These are phyloP conservation scores for Sitobion miscanthi DNA, from an alignment of 1,140 invertebrate genomes.

Conservation along the genomic window DNA sequence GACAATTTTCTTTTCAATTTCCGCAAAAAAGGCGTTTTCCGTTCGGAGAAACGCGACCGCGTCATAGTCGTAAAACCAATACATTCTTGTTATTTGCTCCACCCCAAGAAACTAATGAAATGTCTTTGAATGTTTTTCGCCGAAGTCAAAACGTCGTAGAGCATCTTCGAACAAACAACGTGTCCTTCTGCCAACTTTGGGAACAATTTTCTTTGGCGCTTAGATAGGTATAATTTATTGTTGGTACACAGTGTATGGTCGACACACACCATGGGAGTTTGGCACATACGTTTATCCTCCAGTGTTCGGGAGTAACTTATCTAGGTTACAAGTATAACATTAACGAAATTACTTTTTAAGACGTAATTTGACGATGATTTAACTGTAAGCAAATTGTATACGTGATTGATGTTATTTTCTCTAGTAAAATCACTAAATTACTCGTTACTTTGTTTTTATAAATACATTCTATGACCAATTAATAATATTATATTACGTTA, in stretches of 20 bases:
- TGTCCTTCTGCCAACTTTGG: background rate
- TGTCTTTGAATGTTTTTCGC: background rate
- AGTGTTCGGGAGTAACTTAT: too few relatives aligned
- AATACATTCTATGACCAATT: background rate
- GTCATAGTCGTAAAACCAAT: background rate
- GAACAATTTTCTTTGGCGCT: background rate
- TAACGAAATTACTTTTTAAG: too few relatives aligned
- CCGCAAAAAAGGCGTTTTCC: too few relatives aligned
- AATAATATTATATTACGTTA: background rate
- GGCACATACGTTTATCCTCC: too few relatives aligned
- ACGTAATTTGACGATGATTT: too few relatives aligned
- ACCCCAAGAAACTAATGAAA: background rate
- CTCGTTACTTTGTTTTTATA: background rate
- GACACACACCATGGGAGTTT: too few relatives aligned
- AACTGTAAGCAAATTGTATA: too few relatives aligned
- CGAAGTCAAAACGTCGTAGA: too few relatives aligned
- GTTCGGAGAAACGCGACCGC: background rate
- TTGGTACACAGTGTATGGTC: too few relatives aligned
- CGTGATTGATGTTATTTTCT: background rate
- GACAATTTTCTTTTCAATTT: background rate
- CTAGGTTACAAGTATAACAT: too few relatives aligned
- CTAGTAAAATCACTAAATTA: background rate
- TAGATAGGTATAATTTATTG: background rate
- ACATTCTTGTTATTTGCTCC: background rate
- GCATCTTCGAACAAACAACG: background rate